Conservation (phyloP, 2,113 vertebrate species). For the Sinocyclocheilus grahami region DNA sequence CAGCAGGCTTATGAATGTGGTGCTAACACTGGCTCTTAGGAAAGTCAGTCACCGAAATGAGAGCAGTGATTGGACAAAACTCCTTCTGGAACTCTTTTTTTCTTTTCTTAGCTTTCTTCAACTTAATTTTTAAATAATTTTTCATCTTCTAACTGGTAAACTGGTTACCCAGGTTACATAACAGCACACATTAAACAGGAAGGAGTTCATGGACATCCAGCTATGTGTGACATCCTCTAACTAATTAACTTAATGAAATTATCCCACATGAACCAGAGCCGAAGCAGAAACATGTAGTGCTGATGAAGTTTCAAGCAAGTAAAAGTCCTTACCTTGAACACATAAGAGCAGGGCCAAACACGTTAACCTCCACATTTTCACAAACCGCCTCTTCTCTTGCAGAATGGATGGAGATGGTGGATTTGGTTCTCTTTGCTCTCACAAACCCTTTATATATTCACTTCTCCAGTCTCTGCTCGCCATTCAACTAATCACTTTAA, state of each 20-base stretch:
- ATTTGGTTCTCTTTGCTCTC: not conserved
- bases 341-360: constrained; percentile 25
- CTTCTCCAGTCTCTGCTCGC: fast-evolving
- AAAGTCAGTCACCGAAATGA: too few species aligned
- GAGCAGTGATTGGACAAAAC: too few species aligned
- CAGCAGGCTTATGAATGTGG: too few species aligned
- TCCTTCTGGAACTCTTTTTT: too few species aligned
- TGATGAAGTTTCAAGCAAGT: not conserved
- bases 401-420: not conserved
- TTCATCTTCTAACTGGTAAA: too few species aligned
- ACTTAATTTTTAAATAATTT: too few species aligned
- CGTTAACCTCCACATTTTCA: constrained; percentile 25
- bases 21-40: too few species aligned
- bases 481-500: not conserved
- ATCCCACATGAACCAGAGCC: not conserved
- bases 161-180: too few species aligned
- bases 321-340: constrained; percentile 16
- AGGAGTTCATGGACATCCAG: not conserved
- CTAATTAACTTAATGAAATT: not conserved
- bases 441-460: constrained; percentile 15
- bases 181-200: not conserved
- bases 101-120: too few species aligned
- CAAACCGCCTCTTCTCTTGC: not conserved
- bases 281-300: too few species aligned
- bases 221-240: not conserved